Evolutionary conservation across 2,113 vertebrate genomes (phyloP).

Genomic region (Grantiella picta): DNA sequence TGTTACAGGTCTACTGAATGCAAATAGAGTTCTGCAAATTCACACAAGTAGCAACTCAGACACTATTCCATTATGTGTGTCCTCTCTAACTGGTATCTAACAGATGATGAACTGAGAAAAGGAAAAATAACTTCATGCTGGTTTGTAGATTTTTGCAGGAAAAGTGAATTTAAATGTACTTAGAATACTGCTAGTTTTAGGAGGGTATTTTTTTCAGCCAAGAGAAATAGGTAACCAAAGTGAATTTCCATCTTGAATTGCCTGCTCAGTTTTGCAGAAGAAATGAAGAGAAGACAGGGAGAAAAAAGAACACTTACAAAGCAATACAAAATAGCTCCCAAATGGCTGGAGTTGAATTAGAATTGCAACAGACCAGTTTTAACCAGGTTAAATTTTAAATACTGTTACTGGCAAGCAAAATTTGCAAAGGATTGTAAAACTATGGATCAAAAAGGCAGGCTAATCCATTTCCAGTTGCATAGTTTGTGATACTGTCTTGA

Average conservation of each 20-base stretch:
- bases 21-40: background rate
- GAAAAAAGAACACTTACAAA: background rate
- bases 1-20: background rate
- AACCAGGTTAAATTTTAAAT: background rate
- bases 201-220: background rate
- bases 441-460: background rate
- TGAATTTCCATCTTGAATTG: background rate
- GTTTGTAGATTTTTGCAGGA: background rate
- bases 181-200: background rate
- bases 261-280: background rate
- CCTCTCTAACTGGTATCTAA: background rate
- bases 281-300: background rate
- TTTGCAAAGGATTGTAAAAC: background rate
- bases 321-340: background rate
- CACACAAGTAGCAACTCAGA: background rate
- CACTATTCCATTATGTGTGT: fast-evolving
- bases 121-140: background rate
- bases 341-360: background rate
- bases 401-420: background rate
- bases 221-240: background rate
- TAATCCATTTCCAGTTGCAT: background rate
- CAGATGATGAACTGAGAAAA: background rate
- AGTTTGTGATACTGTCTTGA: background rate
- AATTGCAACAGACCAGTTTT: background rate
- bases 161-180: background rate